These are phyloP conservation scores for Thymelicus acteon DNA, from an alignment of 2,888 invertebrate genomes.

Conservation along the genomic window DNA sequence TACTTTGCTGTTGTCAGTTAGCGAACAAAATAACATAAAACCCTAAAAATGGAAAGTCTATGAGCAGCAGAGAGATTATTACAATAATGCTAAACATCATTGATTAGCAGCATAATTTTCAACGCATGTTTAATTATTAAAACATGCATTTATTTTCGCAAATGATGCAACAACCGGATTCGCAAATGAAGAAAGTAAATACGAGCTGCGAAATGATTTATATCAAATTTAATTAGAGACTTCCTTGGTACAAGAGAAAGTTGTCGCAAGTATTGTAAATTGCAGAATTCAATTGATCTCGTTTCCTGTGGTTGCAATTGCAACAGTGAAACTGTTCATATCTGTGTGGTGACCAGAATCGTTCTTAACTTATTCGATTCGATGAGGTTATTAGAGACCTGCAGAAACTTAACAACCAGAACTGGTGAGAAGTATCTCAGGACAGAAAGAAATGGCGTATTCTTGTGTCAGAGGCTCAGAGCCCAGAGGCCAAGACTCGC, in stretches of 20 bases:
- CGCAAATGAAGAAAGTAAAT: conserved; percentile 21
- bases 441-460: too few relatives aligned
- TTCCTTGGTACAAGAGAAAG: conserved; percentile 29
- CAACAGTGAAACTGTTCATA: conserved; percentile 12
- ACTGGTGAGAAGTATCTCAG: too few relatives aligned
- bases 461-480: too few relatives aligned
- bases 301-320: conserved; percentile 22
- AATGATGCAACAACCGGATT: conserved; percentile 20
- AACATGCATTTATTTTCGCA: conserved; percentile 2
- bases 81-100: neutral
- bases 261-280: conserved; percentile 31
- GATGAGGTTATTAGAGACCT: too few relatives aligned
- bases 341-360: neutral
- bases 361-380: neutral
- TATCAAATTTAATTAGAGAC: conserved; percentile 32
- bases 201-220: conserved; percentile 17
- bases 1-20: too few relatives aligned
- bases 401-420: too few relatives aligned
- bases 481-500: too few relatives aligned
- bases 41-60: too few relatives aligned
- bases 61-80: too few relatives aligned
- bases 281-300: conserved; percentile 27
- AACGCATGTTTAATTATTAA: neutral
- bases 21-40: too few relatives aligned
- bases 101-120: neutral